Conservation (phyloP, 2,888 invertebrate species). For the Prosapia bicincta region DNA sequence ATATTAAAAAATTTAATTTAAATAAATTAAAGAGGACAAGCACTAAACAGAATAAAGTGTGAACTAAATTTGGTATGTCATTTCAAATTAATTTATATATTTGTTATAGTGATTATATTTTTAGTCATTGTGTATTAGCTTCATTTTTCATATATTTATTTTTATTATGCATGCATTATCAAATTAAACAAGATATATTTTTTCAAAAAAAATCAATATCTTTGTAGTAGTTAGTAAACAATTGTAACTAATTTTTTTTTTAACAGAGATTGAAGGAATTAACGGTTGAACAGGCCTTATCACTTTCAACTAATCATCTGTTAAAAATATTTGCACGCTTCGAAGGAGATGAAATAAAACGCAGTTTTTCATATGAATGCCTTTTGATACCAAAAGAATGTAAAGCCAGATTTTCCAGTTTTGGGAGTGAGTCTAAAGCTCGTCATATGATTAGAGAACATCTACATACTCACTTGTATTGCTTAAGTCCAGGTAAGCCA, state of each 20-base stretch:
- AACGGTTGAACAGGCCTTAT: constrained; percentile 42
- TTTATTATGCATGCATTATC: no score
- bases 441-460: constrained; percentile 51
- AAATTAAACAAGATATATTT: no score
- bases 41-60: no score
- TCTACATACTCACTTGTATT: constrained; percentile 49
- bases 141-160: no score
- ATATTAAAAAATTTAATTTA: no score
- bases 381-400: constrained; percentile 50
- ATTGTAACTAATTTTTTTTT: constrained; percentile 3
- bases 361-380: constrained; percentile 52
- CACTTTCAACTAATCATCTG: constrained; percentile 50
- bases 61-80: no score
- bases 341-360: constrained; percentile 51
- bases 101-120: no score
- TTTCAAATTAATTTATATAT: no score
- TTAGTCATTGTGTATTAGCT: no score
- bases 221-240: no score
- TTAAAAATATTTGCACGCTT: constrained; percentile 51
- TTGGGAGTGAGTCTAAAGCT: constrained; percentile 54
- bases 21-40: no score
- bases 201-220: no score
- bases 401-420: constrained; percentile 50
- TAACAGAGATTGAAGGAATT: constrained; percentile 32
- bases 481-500: constrained; percentile 42